A percentile compares a stretch with the other conserved stretches of the same genome.
phyloP scores from a whole-genome alignment of 2,113 vertebrate genomes.

The Typhlomys cinereus region DNA sequence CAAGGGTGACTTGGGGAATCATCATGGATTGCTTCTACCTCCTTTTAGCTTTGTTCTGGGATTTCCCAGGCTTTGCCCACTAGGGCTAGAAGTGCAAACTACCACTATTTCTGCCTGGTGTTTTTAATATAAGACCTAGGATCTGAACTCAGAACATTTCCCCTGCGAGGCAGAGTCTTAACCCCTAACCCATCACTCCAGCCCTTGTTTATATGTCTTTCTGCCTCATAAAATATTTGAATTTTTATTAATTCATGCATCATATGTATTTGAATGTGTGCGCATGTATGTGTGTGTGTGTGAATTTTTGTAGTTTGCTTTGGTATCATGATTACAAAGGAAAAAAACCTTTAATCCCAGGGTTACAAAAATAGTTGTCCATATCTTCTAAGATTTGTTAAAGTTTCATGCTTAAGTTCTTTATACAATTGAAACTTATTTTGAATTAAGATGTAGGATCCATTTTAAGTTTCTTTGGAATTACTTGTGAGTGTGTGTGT shows the following conservation, averaged over 20 bases:
- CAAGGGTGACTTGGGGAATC: no score
- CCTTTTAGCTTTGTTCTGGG: no score
- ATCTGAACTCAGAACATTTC: no score
- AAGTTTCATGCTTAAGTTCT: conserved; percentile 52
- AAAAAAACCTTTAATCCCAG: neutral
- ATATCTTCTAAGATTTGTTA: conserved; percentile 25
- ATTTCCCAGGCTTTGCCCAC: no score
- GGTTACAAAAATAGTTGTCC: conserved; percentile 10
- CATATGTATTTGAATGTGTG: neutral
- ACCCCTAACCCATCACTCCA: no score
- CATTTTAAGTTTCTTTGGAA: conserved; percentile 51
- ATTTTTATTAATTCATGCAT: conserved; percentile 39
- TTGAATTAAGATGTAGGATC: conserved; percentile 2
- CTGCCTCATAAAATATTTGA: neutral
- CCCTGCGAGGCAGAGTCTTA: no score
- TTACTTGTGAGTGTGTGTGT: neutral
- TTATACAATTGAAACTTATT: conserved; percentile 23
- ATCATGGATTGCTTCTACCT: no score
- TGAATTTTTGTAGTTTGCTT: neutral
- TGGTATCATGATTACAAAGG: neutral
- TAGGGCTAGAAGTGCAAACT: no score
- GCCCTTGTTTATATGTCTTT: conserved; percentile 31
- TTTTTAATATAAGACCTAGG: no score
- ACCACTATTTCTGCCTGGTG: no score
- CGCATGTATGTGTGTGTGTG: neutral